Base-by-base conservation (phyloP, 2,888 invertebrate genomes). In the Erebia palarica region DNA sequence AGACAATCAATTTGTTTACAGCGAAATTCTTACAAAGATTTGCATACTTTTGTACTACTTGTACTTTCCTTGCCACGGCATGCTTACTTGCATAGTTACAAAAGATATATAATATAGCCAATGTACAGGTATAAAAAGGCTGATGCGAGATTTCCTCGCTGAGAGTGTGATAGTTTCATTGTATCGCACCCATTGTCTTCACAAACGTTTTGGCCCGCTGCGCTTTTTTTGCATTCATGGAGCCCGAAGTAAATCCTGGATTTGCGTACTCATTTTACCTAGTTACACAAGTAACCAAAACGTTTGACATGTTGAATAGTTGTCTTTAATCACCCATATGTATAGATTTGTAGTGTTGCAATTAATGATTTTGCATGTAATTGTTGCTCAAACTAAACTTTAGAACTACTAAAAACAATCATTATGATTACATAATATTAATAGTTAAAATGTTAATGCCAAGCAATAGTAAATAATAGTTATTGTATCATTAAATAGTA, bases 201-300 rank as follows among this genome's bases (percentile, higher is more conserved):
- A 67, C 67, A 64, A 65, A 70, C 73, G 73, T 73, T 73, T 70
- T 70, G 70, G 65, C 59, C 51, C 4, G 57, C 58, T 57, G 7
- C 27, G 58, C 21, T 67, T 67, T 51, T 49, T 67, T 67, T 57
- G 44, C 21, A 14, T 66, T 21, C 27, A n/a, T 57, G 11, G 16
- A 18, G 8, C 2, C 42, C 1, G 11, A 18, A 9, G 55, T 53
- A 4, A 13, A n/a, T 53, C 18, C 11, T 10, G 16, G 53, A 36
- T 21, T 36, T n/a, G 8, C n/a, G 42, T 18, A 13, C 5, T 18
- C 11, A 9, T 21, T 27, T 27, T 27, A 27, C 3, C n/a, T 16
- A 55, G 5, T 8, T 44, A 14, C 36, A 64, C 14, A 13, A 55
- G 60, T 65, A 60, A 42, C 65, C 60, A 70, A 70, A 70, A 70